These are phyloP conservation scores for Pandion haliaetus DNA, from an alignment of 2,113 vertebrate genomes.

Conservation along the genomic window DNA sequence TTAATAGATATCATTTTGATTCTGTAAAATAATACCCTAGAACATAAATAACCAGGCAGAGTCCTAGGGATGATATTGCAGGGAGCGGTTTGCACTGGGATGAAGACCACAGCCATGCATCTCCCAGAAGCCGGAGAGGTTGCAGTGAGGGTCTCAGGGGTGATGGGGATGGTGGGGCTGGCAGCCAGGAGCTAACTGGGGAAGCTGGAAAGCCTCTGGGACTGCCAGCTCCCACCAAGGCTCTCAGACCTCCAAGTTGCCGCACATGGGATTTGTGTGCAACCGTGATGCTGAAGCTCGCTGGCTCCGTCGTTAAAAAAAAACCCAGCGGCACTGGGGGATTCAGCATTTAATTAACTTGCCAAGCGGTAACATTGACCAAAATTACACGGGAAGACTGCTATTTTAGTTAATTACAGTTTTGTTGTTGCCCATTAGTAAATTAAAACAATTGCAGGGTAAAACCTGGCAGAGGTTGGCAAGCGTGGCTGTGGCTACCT, in stretches of 20 bases:
- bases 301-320: background rate
- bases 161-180: background rate
- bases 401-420: constrained; percentile 33
- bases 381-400: background rate
- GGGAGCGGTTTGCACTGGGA: background rate
- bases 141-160: background rate
- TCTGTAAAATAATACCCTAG: background rate
- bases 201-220: background rate
- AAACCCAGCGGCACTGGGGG: background rate
- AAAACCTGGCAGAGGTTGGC: background rate
- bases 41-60: background rate
- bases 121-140: background rate
- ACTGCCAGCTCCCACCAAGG: rapidly evolving
- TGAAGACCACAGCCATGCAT: background rate
- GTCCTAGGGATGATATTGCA: background rate
- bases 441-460: constrained; percentile 41
- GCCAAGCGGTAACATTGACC: background rate
- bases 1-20: background rate
- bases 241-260: background rate
- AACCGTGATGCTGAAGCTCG: background rate
- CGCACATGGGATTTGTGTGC: background rate
- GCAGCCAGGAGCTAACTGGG: background rate
- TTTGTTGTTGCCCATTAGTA: constrained; percentile 7
- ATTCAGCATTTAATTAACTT: constrained; percentile 44
- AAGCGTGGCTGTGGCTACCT: background rate